Evolutionary conservation across 2,797 vertebrate species (phyloP), one percentile per base, ranked within the genome.

Genomic region (Spinus olivaceus): DNA sequence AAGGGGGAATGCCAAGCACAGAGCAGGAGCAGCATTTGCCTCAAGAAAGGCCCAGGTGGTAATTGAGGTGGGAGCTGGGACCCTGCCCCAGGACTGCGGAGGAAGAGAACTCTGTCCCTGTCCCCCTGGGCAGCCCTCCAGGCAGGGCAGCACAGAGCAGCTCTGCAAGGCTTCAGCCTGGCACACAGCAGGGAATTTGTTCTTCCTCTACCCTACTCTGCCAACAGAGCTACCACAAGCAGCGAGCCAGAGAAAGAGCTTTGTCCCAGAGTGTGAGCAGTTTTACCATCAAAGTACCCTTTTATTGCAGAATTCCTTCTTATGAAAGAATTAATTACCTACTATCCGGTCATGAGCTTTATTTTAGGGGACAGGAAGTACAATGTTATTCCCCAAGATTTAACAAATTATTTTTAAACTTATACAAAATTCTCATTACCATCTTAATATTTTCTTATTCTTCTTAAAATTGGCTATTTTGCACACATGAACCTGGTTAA

Each of bases 271-370:
- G 24, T 1, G 0, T 33, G 13, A 87, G 8, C 1, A 1, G 1
- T 90, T 81, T 87, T 61, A 49, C 25, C 11, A 3, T 44, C 37
- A 51, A 49, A 72, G 37, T 30, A 64, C 25, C 6, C 28, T 80
- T 89, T 92, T 33, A 67, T 76, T 76, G 66, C 63, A 87, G 67
- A 94, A 72, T 69, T 64, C 16, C 37, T 57, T 87, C 71, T 53
- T 30, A 17, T 5, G 24, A 70, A 70, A 65, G 32, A 78, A 59
- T 46, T 39, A 30, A 18, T 60, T 89, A 65, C 54, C 42, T 69
- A 33, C 81, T 72, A 50, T 69, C 33, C 22, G 4, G 32, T 69
- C 12, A 37, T 2, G 15, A 77, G 30, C 17, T 64, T 18, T 71
- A 51, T 81, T 78, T 66, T 14, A 84, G 19, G 16, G 16, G 30